Evolutionary conservation across 2,797 vertebrate genomes (phyloP).

Genomic region (Arremon aurantiirostris): DNA sequence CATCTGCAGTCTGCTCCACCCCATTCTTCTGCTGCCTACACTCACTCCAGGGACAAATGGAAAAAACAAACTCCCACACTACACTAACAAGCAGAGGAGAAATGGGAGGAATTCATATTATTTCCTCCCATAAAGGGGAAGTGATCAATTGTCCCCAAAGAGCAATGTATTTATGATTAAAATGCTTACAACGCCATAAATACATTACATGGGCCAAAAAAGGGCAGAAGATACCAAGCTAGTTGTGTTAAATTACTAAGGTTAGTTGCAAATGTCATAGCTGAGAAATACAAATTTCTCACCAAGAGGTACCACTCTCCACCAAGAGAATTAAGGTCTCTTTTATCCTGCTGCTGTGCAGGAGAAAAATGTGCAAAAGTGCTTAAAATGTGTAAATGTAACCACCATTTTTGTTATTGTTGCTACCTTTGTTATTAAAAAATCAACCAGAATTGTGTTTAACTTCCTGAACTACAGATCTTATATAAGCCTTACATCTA

Average conservation of each 20-base stretch:
- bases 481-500: background rate
- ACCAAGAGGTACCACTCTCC: background rate
- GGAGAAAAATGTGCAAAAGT: background rate
- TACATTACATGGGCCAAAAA: background rate
- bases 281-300: background rate
- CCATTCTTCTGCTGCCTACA: slow-evolving; percentile 38
- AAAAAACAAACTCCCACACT: slow-evolving; percentile 34
- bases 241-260: background rate
- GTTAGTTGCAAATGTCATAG: background rate
- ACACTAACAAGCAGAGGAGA: background rate
- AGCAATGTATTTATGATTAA: background rate
- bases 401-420: background rate
- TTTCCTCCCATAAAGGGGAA: background rate
- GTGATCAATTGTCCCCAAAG: background rate
- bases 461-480: background rate
- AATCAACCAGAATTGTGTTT: background rate
- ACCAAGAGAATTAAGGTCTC: background rate
- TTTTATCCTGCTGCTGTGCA: background rate
- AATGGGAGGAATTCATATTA: background rate
- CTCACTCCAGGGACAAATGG: slow-evolving; percentile 4
- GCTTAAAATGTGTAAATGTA: background rate
- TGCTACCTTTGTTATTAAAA: background rate
- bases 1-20: slow-evolving; percentile 58
- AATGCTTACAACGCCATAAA: background rate
- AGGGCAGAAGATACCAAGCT: background rate